Percentiles rank a stretch among this genome's conserved stretches.
Evolutionary conservation across 2,797 vertebrate species (phyloP).

Genomic region (Eulemur coronatus): DNA sequence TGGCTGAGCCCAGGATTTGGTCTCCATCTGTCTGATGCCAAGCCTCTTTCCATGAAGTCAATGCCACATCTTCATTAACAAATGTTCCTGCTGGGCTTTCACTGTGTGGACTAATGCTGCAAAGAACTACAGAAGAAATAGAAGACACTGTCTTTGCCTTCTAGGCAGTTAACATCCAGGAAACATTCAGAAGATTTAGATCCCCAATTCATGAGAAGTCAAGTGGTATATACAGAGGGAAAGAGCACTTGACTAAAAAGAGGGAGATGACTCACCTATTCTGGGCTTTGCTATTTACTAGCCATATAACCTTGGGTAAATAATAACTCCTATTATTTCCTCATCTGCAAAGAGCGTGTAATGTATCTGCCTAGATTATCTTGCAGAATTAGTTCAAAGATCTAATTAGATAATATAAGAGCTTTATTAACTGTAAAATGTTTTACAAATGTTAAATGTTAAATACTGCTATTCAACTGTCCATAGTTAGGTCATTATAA

Average conservation of each 20-base stretch:
- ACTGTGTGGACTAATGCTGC: background rate
- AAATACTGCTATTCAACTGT: background rate
- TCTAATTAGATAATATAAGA: background rate
- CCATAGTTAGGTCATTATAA: background rate
- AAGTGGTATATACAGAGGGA: background rate
- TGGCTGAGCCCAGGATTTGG: background rate
- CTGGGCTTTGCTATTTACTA: background rate
- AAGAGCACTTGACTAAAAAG: background rate
- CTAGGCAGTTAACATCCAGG: background rate
- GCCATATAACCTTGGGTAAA: background rate
- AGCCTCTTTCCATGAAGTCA: background rate
- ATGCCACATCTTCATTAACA: background rate
- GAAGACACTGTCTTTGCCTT: background rate
- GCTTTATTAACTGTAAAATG: background rate
- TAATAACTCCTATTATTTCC: background rate
- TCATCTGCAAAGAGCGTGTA: background rate
- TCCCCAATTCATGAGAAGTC: background rate
- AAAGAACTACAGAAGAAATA: background rate
- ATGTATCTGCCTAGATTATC: background rate
- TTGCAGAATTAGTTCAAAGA: background rate
- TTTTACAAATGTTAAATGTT: conserved; percentile 3
- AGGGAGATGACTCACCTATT: background rate
- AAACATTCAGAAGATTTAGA: background rate
- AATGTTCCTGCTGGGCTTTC: background rate
- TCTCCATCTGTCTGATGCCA: background rate